Base-by-base conservation (phyloP, 1,140 invertebrate genomes). In the Lutraria rhynchaena region DNA sequence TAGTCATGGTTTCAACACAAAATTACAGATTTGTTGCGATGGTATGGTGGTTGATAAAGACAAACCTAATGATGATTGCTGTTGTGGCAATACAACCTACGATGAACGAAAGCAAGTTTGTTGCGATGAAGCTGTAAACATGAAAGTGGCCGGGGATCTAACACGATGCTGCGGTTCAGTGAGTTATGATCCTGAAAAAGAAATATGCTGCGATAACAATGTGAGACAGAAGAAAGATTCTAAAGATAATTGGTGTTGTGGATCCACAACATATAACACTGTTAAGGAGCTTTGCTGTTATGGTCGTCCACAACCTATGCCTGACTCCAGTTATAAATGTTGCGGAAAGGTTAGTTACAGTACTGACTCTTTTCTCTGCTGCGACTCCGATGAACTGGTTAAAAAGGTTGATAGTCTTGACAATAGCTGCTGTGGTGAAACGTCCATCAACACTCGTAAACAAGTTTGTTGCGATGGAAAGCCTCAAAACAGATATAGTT, bases 211-310 rank as follows among this genome's bases (percentile, higher is more conserved):
- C 35, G 35, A 46, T 22, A 49, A 58, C 5, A 44, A 1, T 24
- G 4, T 41, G 9, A 74, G 53, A n/a, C 49, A 24, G 22, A 53
- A 71, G 49, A 27, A 46, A 5, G 37, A 71, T n/a, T 7, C 19
- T 3, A 53, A 15, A 37, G 70, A 57, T 24, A 74, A 57, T 44
- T 74, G 70, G 70, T 74, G 70, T 44, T 74, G 70, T 35, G 69
- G 69, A 13, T 29, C 33, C 4, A 44, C 22, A n/a, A 31, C 49
- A n/a, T 71, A 22, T 11, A 71, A 74, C n/a, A 58, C 70, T 3
- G 22, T 58, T 1, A 58, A 35, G 13, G 70, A 74, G 22, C 51
- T 74, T 7, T 74, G 70, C 44, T 74, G 70, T 27, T 7, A 74
- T 27, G 70, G 22, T 24, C 17, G n/a, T 11, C 19, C 69, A 9